Evolutionary conservation across 2,888 invertebrate genomes (phyloP).

Genomic region (Polydrusus pterygomalis): DNA sequence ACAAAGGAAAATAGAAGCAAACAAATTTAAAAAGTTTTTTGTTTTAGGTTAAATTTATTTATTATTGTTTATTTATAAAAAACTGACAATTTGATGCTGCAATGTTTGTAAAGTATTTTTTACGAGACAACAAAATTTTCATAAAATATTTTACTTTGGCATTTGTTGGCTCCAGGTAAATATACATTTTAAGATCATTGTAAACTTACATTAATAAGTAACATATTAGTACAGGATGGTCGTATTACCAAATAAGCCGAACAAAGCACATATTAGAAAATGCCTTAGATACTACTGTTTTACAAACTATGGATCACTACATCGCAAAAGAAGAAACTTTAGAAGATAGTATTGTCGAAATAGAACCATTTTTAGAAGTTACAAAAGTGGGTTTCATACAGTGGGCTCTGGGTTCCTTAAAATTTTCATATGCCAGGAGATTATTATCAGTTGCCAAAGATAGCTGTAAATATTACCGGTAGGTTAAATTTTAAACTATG

Average conservation of each 20-base stretch:
- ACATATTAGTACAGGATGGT: constrained; percentile 64
- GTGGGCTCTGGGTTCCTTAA: constrained; percentile 63
- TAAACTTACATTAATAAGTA: neutral
- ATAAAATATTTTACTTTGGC: constrained; percentile 58
- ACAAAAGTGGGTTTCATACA: constrained; percentile 55
- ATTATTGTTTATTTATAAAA: no score
- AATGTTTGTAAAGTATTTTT: constrained; percentile 38
- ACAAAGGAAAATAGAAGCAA: no score
- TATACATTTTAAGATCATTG: neutral
- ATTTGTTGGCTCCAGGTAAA: constrained; percentile 58
- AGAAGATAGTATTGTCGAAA: constrained; percentile 59
- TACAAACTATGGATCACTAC: constrained; percentile 64
- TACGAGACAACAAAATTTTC: constrained; percentile 48
- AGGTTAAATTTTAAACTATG: constrained; percentile 1
- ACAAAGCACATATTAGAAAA: constrained; percentile 65
- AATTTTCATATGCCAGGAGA: constrained; percentile 73
- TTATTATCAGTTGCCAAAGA: constrained; percentile 74
- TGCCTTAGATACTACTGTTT: constrained; percentile 67
- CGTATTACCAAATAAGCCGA: constrained; percentile 66
- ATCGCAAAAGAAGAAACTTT: constrained; percentile 54
- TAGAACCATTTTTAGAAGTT: constrained; percentile 58
- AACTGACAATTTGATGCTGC: neutral
- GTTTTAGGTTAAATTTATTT: neutral
- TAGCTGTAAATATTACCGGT: constrained; percentile 77
- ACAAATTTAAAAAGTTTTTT: no score